A percentile compares a stretch with the other conserved stretches of the same genome.
phyloP scores from a whole-genome alignment of 2,888 invertebrate genomes.

The Acanthopleura granulata region DNA sequence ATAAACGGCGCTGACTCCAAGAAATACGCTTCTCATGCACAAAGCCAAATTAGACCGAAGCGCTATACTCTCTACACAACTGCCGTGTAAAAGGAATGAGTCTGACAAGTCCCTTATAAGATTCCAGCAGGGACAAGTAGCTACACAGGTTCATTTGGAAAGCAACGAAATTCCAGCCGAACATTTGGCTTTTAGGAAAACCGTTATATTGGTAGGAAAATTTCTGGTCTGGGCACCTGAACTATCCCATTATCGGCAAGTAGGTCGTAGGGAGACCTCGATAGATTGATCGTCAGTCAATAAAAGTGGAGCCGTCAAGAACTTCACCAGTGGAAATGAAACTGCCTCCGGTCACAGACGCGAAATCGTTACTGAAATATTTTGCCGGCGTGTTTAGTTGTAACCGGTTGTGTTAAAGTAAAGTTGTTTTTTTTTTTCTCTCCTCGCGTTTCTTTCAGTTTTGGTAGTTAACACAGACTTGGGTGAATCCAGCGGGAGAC shows the following conservation, averaged over 20 bases:
- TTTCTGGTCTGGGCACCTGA: constrained; percentile 10
- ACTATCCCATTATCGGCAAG: not conserved
- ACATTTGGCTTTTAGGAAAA: constrained; percentile 10
- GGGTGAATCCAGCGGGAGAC: too few relatives aligned
- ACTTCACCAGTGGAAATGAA: constrained; percentile 6
- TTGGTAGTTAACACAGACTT: too few relatives aligned
- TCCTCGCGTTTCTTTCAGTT: too few relatives aligned
- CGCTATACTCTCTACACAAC: too few relatives aligned
- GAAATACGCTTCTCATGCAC: too few relatives aligned
- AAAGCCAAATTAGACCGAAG: too few relatives aligned
- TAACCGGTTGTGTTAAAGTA: too few relatives aligned
- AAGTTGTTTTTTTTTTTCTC: too few relatives aligned
- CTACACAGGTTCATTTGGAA: not conserved
- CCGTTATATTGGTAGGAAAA: constrained; percentile 2
- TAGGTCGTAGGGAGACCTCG: constrained; percentile 6
- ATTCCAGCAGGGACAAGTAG: too few relatives aligned
- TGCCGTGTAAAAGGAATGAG: too few relatives aligned
- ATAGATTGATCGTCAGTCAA: constrained; percentile 17
- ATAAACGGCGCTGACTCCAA: too few relatives aligned
- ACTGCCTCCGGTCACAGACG: not conserved
- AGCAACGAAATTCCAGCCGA: not conserved
- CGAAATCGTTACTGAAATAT: not conserved
- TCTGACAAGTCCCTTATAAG: too few relatives aligned
- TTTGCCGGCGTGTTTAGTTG: not conserved
- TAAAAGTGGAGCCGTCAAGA: constrained; percentile 4